Evolutionary conservation across 2,888 invertebrate species (phyloP).

Genomic region (Mythimna loreyi): DNA sequence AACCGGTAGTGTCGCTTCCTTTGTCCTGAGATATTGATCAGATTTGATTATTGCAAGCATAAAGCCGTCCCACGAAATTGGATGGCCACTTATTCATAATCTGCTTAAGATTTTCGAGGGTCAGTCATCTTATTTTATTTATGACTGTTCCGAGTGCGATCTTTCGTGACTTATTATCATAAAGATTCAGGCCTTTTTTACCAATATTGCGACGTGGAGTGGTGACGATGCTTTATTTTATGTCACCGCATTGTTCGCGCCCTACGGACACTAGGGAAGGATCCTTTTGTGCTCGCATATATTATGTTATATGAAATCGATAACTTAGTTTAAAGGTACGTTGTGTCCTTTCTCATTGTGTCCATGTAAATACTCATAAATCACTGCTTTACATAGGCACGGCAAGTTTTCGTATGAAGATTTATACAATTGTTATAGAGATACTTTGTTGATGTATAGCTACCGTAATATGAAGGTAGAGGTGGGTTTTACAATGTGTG

Average conservation of each 20-base stretch:
- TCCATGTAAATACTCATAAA: slow-evolving; percentile 44
- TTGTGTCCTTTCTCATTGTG: slow-evolving; percentile 48
- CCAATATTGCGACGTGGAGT: slow-evolving; percentile 61
- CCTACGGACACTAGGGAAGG: slow-evolving; percentile 59
- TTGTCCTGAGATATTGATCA: slow-evolving; percentile 72
- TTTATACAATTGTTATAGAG: slow-evolving; percentile 41
- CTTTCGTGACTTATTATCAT: slow-evolving; percentile 69
- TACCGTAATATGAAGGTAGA: slow-evolving; percentile 11
- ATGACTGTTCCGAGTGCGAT: slow-evolving; percentile 67
- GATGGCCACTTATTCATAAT: slow-evolving; percentile 75
- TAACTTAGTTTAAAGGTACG: slow-evolving; percentile 50
- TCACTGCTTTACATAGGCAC: slow-evolving; percentile 43
- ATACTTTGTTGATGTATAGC: slow-evolving; percentile 24
- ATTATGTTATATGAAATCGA: slow-evolving; percentile 54
- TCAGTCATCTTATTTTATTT: slow-evolving; percentile 75
- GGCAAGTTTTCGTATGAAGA: slow-evolving; percentile 31
- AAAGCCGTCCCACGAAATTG: slow-evolving; percentile 63
- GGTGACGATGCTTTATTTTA: slow-evolving; percentile 69
- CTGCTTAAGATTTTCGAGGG: slow-evolving; percentile 72
- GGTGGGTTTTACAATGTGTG: slow-evolving; percentile 22
- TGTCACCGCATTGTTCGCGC: slow-evolving; percentile 63
- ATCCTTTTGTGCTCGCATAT: slow-evolving; percentile 57
- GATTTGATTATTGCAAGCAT: slow-evolving; percentile 69
- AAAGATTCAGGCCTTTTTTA: slow-evolving; percentile 68
- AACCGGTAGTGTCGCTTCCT: slow-evolving; percentile 73